Base-by-base conservation (phyloP, 2,113 vertebrate species). In the Thinocorus orbignyianus region DNA sequence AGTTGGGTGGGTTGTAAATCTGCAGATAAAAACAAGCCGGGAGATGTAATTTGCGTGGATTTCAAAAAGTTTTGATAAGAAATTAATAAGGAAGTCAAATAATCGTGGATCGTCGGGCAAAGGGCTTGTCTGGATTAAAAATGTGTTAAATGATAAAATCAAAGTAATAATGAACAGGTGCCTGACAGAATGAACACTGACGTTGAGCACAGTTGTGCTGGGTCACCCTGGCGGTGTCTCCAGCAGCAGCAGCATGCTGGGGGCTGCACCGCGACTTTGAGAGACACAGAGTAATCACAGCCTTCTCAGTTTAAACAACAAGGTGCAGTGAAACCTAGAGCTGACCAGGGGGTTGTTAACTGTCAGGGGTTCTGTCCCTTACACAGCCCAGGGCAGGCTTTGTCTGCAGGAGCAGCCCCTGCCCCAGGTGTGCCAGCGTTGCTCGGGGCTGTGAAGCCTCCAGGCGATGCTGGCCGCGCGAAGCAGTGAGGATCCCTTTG, bases 21-120 rank as follows among this genome's bases (percentile, higher is more conserved):
- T 24, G 5, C 35, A 79, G 78, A 91, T 60, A 73, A 96, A 78
- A 69, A 57, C 41, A 88, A 44, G 0, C 2, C 60, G 33, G 41
- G 68, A 85, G 54, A 69, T 62, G 31, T 61, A n/a, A 72, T 82
- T 81, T 81, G 73, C 0, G 0, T 92, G 51, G 48, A 86, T 94
- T 97, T 95, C 69, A 89, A 72, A 68, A 76, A 52, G 65, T 60
- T 84, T 92, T 85, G 61, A 77, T 76, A 82, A 92, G 64, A 88
- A 86, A 72, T 92, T 79, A 92, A 94, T 83, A 91, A 95, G 74
- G 37, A 91, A 90, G 77, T 71, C 18, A 72, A 91, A 71, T 84
- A 92, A 70, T 72, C 13, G 10, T 66, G 42, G n/a, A 66, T 80
- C 64, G 57, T 33, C 57, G 22, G 62, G 37, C 71, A 91, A 90